Conservation (phyloP, 2,113 vertebrate genomes). For the Cygnus atratus region DNA sequence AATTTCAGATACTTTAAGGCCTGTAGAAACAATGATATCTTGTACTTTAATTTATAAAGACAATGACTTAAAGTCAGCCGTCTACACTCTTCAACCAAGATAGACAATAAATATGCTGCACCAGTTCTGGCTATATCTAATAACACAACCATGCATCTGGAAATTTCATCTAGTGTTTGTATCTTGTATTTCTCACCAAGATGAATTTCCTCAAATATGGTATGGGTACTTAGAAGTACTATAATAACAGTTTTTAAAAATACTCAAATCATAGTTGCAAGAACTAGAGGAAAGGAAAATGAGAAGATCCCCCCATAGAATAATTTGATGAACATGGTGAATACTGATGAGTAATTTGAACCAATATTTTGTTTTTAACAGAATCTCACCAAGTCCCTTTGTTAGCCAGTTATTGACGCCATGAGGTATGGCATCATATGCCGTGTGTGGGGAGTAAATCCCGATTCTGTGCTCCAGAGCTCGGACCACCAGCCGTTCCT, state of each 20-base stretch:
- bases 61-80: neutral
- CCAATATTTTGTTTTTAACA: neutral
- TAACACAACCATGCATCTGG: neutral
- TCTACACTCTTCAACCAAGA: neutral
- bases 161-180: neutral
- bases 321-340: neutral
- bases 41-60: neutral
- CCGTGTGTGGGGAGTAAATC: slow-evolving; percentile 93
- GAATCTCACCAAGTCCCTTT: slow-evolving; percentile 81
- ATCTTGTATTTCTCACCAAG: neutral
- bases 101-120: neutral
- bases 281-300: neutral
- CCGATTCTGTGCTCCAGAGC: slow-evolving; percentile 88
- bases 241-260: neutral
- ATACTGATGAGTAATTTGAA: neutral
- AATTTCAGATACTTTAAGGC: neutral
- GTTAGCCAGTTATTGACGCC: slow-evolving; percentile 93
- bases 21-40: neutral
- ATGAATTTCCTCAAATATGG: neutral
- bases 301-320: neutral
- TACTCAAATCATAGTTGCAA: neutral
- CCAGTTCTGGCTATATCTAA: neutral
- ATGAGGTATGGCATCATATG: slow-evolving; percentile 84
- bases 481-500: slow-evolving; percentile 86
- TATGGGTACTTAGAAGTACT: neutral